Percentiles rank a stretch among this genome's conserved stretches.
Evolutionary conservation across 2,113 vertebrate species (phyloP).

Genomic region (Vidua chalybeata): DNA sequence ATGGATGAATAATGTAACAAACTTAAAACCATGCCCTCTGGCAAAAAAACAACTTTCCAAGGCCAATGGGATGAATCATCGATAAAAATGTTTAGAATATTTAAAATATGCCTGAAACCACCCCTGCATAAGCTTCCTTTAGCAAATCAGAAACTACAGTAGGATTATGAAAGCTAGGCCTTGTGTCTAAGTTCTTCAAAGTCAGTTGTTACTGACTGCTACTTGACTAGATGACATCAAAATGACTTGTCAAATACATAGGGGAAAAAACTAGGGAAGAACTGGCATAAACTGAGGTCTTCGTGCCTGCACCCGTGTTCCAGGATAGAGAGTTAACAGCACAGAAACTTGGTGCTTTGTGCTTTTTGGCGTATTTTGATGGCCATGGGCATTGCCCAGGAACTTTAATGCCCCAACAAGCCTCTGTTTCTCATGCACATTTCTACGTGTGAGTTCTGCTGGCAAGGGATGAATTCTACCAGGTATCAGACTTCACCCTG

Average conservation of each 20-base stretch:
- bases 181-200: neutral
- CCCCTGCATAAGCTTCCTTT: neutral
- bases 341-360: neutral
- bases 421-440: neutral
- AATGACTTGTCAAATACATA: neutral
- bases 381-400: neutral
- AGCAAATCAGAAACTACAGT: neutral
- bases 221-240: neutral
- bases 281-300: neutral
- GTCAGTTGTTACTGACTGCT: neutral
- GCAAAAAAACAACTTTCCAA: neutral
- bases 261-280: neutral
- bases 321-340: neutral
- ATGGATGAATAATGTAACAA: slow-evolving; percentile 18
- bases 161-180: neutral
- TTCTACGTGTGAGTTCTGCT: neutral
- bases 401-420: neutral
- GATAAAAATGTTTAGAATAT: neutral
- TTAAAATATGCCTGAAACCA: neutral
- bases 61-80: slow-evolving; percentile 18
- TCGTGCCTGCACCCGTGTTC: neutral
- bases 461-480: neutral
- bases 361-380: neutral
- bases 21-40: neutral
- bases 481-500: neutral